phyloP scores from a whole-genome alignment of 2,113 vertebrate species.

The Garra rufa region DNA sequence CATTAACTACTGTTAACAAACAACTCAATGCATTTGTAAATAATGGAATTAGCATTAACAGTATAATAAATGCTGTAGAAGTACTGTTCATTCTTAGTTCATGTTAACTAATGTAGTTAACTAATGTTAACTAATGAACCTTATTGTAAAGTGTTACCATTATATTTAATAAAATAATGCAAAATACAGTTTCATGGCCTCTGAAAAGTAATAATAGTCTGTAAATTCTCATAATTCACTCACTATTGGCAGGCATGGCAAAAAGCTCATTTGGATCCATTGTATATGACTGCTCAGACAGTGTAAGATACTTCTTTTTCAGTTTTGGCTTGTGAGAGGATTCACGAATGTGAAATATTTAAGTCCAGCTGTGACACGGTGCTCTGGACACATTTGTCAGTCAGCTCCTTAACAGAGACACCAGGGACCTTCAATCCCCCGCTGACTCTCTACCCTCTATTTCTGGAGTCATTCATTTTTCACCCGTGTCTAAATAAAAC shows the following conservation, averaged over 20 bases:
- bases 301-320: not conserved
- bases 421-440: not conserved
- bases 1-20: too few species aligned
- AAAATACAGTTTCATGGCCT: not conserved
- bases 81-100: too few species aligned
- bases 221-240: not conserved
- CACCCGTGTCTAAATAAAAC: constrained; percentile 63
- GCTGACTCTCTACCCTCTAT: constrained; percentile 38
- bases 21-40: too few species aligned
- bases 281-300: not conserved
- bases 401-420: constrained; percentile 29
- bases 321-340: not conserved
- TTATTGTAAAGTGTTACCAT: too few species aligned
- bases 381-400: constrained; percentile 19
- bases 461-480: constrained; percentile 67
- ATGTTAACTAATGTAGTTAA: too few species aligned
- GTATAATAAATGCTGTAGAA: too few species aligned
- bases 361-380: not conserved
- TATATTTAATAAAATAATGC: not conserved
- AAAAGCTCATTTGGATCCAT: not conserved
- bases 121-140: too few species aligned
- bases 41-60: too few species aligned
- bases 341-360: constrained; percentile 15
- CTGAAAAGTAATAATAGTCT: not conserved
- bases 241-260: not conserved